Evolutionary conservation across 2,113 vertebrate genomes (phyloP), one percentile per base, ranked within the genome.

Genomic region (Zosterops borbonicus): DNA sequence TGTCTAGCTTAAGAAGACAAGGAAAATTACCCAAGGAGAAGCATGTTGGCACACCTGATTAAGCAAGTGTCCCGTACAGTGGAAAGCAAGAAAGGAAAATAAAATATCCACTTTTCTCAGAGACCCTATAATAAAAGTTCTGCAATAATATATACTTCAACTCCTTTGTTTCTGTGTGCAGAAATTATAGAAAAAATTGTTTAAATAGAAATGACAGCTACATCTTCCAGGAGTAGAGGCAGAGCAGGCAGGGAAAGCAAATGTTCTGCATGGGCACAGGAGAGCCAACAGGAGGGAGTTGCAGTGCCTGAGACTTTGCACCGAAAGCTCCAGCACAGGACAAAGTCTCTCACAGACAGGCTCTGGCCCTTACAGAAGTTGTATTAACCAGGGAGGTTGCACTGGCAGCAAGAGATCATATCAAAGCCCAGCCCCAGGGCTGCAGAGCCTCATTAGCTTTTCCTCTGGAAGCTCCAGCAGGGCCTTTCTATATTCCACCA

Each of bases 251-350:
- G 17, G 19, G n/a, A 78, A 92, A 67, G 22, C 24, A 78, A 73
- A 47, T 0, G 0, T 16, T 67, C 50, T 47, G 10, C 5, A 28
- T 44, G 22, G 50, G 59, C 16, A 14, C 10, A 0, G 1, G 4
- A 67, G 27, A 79, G 33, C 42, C 25, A 53, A 76, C 7, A n/a
- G 4, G 1, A 59, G 2, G 9, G 9, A 73, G 31, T 6, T 77
- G 41, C 49, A 47, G 33, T 2, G 21, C 19, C 70, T 71, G 44
- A 23, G 35, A 82, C 47, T 31, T 39, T 31, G 42, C 67, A 78
- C 37, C 3, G 5, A 89, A 77, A 83, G 7, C 49, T 73, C 35
- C 39, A 29, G 37, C 17, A 42, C 4, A 31, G 53, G 63, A 64
- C 44, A 46, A 79, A 44, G 86, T 20, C 50, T 85, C 28, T 52